Conservation (phyloP, 1,140 invertebrate genomes). For the Tetramorium alpestre region DNA sequence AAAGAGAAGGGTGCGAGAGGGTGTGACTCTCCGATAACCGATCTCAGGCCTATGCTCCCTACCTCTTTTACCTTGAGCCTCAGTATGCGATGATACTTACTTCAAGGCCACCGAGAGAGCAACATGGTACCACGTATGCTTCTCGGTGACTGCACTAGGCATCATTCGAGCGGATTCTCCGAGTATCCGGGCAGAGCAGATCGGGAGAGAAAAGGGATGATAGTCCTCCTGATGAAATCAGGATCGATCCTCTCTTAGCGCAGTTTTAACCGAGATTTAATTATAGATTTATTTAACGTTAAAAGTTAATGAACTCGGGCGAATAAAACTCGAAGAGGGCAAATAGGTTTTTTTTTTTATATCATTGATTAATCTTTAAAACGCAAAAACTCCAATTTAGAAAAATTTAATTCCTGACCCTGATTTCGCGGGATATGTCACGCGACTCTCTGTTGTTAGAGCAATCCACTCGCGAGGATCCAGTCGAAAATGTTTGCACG, state of each 20-base stretch:
- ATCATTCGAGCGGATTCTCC: not conserved
- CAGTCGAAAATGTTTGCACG: not conserved
- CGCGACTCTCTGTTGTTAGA: not conserved
- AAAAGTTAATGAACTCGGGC: not conserved
- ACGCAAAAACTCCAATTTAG: not conserved
- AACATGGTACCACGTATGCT: slow-evolving; percentile 32
- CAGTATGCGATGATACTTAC: slow-evolving; percentile 50
- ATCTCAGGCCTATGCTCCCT: slow-evolving; percentile 19
- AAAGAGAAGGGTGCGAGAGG: slow-evolving; percentile 27
- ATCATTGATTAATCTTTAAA: not conserved
- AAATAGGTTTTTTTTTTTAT: slow-evolving; percentile 5
- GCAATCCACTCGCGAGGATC: not conserved
- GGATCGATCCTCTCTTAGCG: not conserved
- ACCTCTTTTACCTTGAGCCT: slow-evolving; percentile 23
- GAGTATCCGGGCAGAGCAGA: not conserved
- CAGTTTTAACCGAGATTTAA: slow-evolving; percentile 18
- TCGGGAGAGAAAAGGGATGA: not conserved
- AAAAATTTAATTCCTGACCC: not conserved
- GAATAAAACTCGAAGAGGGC: not conserved
- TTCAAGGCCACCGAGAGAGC: slow-evolving; percentile 51
- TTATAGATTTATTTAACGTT: slow-evolving; percentile 9
- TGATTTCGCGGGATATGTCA: not conserved
- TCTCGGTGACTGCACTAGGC: not conserved
- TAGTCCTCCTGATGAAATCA: not conserved
- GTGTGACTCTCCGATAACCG: slow-evolving; percentile 43